Base-by-base conservation (phyloP, 2,888 invertebrate species). In the Ommatoiulus sabulosus region DNA sequence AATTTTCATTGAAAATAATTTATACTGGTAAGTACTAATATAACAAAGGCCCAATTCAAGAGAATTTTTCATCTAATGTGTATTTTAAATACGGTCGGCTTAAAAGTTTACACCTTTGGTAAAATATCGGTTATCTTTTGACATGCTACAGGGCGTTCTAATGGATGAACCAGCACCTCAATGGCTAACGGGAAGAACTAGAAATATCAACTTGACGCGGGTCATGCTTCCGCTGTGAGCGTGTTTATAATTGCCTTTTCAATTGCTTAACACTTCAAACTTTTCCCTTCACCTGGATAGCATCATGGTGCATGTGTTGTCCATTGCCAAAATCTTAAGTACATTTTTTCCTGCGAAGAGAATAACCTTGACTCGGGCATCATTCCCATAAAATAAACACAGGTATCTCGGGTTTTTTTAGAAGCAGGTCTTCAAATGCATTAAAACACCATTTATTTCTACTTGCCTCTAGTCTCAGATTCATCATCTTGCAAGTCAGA, bases 361-460 rank as follows among this genome's bases (percentile, higher is more conserved):
- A 8, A 80, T 35, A 80, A 35, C 80, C 80, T 80, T 80, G 80
- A 80, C 24, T 80, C 24, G 80, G 80, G 12, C 80, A 80, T 80
- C 80, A 12, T 72, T 35, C 80, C 80, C 80, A 80, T 80, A 80
- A 80, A 80, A 80, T 80, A 80, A 80, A 80, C 80, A 80, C 35
- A 80, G 80, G 80, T 80, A 80, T 24, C 80, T 80, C 1, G n/a
- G n/a, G 10, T 20, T 80, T 80, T 80, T 35, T 12, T 0, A 80
- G 35, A 35, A 80, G 35, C 35, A 24, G 35, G 80, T 80, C 80
- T 80, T 80, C 80, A 80, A 10, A 35, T 80, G 80, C 20, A 20
- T 24, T n/a, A 57, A 57, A 80, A 24, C 63, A 63, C 80, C 10
- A 35, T 35, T 80, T 80, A 80, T 35, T 24, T 80, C 80, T 5